phyloP scores from a whole-genome alignment of 2,888 invertebrate genomes.

The Platycheirus albimanus region DNA sequence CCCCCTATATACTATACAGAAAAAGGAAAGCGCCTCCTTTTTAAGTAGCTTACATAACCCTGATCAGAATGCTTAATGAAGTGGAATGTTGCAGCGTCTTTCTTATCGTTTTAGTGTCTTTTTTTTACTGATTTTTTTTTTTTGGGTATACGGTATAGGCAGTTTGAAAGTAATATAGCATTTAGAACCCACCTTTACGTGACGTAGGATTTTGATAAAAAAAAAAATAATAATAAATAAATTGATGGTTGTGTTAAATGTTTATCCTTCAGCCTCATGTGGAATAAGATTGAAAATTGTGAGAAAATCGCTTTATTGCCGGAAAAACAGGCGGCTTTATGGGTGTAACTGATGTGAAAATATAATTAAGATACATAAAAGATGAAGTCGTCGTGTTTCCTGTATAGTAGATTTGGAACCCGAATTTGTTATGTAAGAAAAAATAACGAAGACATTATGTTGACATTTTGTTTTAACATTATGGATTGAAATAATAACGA shows the following conservation, averaged over 20 bases:
- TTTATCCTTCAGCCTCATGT: constrained; percentile 21
- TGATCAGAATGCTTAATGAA: constrained; percentile 69
- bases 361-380: constrained; percentile 35
- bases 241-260: constrained; percentile 23
- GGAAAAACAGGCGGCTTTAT: constrained; percentile 30
- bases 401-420: too few relatives aligned
- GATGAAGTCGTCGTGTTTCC: constrained; percentile 22
- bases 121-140: constrained; percentile 6
- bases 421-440: constrained; percentile 18
- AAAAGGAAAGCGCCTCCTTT: background rate
- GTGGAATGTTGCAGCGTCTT: constrained; percentile 33
- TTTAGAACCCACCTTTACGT: constrained; percentile 62
- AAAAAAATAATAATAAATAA: background rate
- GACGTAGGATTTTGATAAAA: constrained; percentile 25
- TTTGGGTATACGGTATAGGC: background rate
- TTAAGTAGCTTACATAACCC: constrained; percentile 24
- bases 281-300: constrained; percentile 35
- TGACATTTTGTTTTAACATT: too few relatives aligned
- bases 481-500: too few relatives aligned
- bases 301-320: constrained; percentile 24
- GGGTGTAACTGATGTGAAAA: constrained; percentile 32
- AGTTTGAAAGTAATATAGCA: constrained; percentile 55
- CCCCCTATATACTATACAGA: background rate
- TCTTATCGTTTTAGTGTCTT: constrained; percentile 12
- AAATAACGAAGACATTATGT: too few relatives aligned